These are phyloP conservation scores for Camponotus fellah DNA, from an alignment of 2,888 invertebrate species.

Conservation along the genomic window DNA sequence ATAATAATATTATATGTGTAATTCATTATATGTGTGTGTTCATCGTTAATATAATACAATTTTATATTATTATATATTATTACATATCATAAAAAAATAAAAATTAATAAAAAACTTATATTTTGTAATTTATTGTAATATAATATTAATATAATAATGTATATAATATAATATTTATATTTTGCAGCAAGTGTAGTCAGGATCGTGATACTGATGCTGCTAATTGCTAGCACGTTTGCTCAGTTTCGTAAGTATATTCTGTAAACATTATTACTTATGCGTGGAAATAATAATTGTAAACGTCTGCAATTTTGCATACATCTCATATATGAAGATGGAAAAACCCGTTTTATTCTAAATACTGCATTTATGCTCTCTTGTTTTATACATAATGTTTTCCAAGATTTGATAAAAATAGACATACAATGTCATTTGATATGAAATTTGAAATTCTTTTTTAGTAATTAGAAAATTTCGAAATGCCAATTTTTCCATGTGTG, in stretches of 20 bases:
- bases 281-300: not conserved
- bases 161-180: slow-evolving; percentile 21
- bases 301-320: not conserved
- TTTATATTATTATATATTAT: not conserved
- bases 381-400: not conserved
- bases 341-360: not conserved
- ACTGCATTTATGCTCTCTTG: not conserved
- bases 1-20: not conserved
- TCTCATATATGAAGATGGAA: not conserved
- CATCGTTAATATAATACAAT: not conserved
- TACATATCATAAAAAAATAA: not conserved
- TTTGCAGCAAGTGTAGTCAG: slow-evolving; percentile 47
- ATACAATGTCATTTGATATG: not conserved
- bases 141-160: not conserved
- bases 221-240: slow-evolving; percentile 45
- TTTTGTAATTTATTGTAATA: not conserved
- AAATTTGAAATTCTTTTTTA: not conserved
- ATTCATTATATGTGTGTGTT: not conserved
- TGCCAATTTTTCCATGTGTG: not conserved
- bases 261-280: slow-evolving; percentile 38
- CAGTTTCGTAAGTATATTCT: slow-evolving; percentile 63
- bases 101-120: not conserved
- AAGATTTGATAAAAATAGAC: not conserved
- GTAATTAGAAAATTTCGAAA: not conserved
- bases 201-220: slow-evolving; percentile 17